A percentile compares a stretch with the other conserved stretches of the same genome.
Evolutionary conservation across 2,888 invertebrate genomes (phyloP).

Genomic region (Eilema depressum): DNA sequence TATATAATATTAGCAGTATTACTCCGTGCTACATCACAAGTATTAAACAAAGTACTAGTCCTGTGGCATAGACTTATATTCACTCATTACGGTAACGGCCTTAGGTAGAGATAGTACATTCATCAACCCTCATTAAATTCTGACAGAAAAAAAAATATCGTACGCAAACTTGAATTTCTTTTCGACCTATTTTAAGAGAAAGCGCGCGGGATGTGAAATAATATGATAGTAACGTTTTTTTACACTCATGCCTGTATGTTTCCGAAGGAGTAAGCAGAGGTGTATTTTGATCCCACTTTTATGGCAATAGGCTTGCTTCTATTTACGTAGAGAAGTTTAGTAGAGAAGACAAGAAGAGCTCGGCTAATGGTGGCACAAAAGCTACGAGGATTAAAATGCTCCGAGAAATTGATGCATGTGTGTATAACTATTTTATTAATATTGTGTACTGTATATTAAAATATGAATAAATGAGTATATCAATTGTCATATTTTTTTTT

Average conservation of each 20-base stretch:
- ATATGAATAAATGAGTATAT: too few relatives aligned
- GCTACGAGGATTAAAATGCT: too few relatives aligned
- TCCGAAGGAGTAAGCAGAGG: not conserved
- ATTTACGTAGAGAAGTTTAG: not conserved
- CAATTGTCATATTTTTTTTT: too few relatives aligned
- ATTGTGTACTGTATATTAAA: too few relatives aligned
- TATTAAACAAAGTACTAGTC: conserved; percentile 8
- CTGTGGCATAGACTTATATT: conserved; percentile 24
- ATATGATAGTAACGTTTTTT: not conserved
- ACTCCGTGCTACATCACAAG: not conserved
- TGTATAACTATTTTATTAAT: too few relatives aligned
- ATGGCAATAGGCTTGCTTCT: not conserved
- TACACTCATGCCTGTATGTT: conserved; percentile 9
- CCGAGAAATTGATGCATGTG: too few relatives aligned
- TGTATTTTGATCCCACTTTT: not conserved
- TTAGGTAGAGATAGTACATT: conserved; percentile 21
- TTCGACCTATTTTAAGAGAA: not conserved
- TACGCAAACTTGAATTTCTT: conserved; percentile 15
- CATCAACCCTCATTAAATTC: conserved; percentile 23
- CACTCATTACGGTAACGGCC: conserved; percentile 21
- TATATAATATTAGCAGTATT: not conserved
- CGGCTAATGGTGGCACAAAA: too few relatives aligned
- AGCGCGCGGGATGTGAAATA: not conserved
- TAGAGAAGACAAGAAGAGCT: too few relatives aligned
- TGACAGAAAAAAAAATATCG: conserved; percentile 5